phyloP scores from a whole-genome alignment of 2,113 vertebrate genomes.

The Arothron firmamentum region DNA sequence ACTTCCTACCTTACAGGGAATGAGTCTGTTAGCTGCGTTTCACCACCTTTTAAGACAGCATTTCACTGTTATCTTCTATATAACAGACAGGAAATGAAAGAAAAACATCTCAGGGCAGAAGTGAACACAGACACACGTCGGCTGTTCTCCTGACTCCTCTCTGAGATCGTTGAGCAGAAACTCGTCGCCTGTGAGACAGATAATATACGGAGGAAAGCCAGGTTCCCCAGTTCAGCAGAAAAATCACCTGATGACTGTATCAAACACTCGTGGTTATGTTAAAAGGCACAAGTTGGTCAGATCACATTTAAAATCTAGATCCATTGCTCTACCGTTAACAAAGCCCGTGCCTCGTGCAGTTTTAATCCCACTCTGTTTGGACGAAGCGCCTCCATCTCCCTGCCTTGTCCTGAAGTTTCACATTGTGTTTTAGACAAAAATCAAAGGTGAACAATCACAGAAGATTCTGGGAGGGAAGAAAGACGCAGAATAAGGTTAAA shows the following conservation, averaged over 20 bases:
- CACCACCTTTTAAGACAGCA: constrained; percentile 52
- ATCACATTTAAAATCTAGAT: constrained; percentile 71
- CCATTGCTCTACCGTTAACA: constrained; percentile 63
- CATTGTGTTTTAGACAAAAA: constrained; percentile 51
- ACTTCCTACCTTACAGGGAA: constrained; percentile 44
- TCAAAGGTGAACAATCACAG: constrained; percentile 50
- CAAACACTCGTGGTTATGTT: constrained; percentile 79
- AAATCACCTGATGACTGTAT: constrained; percentile 76
- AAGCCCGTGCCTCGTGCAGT: constrained; percentile 61
- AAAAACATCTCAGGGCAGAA: constrained; percentile 35
- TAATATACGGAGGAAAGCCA: constrained; percentile 68
- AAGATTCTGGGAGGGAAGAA: constrained; percentile 46
- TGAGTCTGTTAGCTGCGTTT: constrained; percentile 52
- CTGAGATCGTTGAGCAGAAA: constrained; percentile 23
- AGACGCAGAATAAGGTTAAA: constrained; percentile 24
- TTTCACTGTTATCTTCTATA: constrained; percentile 33
- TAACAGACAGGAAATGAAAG: not conserved
- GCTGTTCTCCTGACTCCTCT: constrained; percentile 28
- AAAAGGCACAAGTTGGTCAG: constrained; percentile 93
- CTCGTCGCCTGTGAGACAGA: not conserved
- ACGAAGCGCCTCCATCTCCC: constrained; percentile 39
- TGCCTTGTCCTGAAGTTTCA: constrained; percentile 68
- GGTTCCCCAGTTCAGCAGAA: constrained; percentile 77
- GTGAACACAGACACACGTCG: constrained; percentile 29
- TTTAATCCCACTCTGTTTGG: constrained; percentile 8